Evolutionary conservation across 2,797 vertebrate species (phyloP), one percentile per base, ranked within the genome.

Genomic region (Eulemur albifrons): DNA sequence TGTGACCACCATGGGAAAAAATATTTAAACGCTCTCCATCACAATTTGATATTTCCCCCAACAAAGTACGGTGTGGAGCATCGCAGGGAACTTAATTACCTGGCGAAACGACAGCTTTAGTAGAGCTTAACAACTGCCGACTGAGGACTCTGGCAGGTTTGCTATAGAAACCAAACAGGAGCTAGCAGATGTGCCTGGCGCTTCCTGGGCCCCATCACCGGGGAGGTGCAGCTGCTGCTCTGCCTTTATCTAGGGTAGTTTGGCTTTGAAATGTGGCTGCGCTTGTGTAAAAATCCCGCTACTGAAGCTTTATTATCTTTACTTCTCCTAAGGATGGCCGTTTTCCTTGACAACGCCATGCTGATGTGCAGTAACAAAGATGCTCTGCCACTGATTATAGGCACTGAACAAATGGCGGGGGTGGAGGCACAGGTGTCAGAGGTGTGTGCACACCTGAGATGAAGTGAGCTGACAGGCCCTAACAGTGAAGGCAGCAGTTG

Each of bases 111-210:
- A 92, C 95, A 97, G 94, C 52, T 97, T 98, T 77, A 90, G 93
- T 54, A 27, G 95, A 65, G 65, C 93, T 98, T 97, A 96, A 97
- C 57, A 95, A 92, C 95, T 94, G 93, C 84, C 65, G 5, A 79
- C 88, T 0, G 25, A 93, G 84, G 43, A 70, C 38, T 97, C 96
- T 90, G 97, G 35, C 65, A 96, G 96, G 95, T 96, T 95, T 96
- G 88, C 83, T 88, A 96, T 67, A 85, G 81, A 98, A 97, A 92
- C 40, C 43, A 57, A 98, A 82, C 50, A 84, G 76, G 13, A 65
- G 59, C 88, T 85, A 97, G 69, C 98, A 98, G 98, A 98, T 98
- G 97, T 93, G 96, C 21, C 97, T 96, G 96, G 72, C 40, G 96
- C 90, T 97, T 94, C 81, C 90, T 40, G 81, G 69, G 94, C 57